Evolutionary conservation across 2,888 invertebrate genomes (phyloP), one percentile per base, ranked within the genome.

Genomic region (Clunio marinus): DNA sequence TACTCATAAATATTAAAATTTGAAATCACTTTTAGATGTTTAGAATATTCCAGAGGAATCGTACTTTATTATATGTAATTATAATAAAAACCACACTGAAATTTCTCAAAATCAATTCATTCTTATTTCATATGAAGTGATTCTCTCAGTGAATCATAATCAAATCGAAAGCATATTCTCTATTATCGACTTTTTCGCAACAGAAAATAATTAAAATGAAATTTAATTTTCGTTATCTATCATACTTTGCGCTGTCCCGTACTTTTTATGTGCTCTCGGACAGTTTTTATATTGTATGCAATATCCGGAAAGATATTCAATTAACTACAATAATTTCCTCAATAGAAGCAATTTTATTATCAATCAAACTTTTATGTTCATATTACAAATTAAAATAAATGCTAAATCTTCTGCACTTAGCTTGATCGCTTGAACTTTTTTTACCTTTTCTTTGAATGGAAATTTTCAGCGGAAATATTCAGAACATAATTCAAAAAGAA

Each of bases 261-360:
- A 22, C 51, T 32, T 45, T 45, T 45, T 5, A 45, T 13, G 4
- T 45, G n/a, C 15, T 4, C 45, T 45, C 45, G 45, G 45, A 45
- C 45, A 45, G 13, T 45, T 45, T 55, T 15, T 66, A n/a, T 32
- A 66, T 66, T 66, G 51, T 66, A 55, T 32, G 28, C 55, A 66
- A 66, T 66, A 66, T 66, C 66, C 66, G 66, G 55, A 32, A 66
- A 66, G 66, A 66, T 55, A 66, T 66, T 66, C 66, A 66, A 66
- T 66, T 66, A 66, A 32, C 51, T 22, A 51, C 66, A 66, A 66
- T 66, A 66, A 66, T 66, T 66, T 66, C 66, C 66, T 66, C 66
- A 66, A 66, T 66, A 66, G 55, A 35, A 66, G 66, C 55, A 51
- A 66, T 66, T 66, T 66, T 66, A 46, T 55, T 66, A 66, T 66